Base-by-base conservation (phyloP, 2,797 vertebrate species). In the Halcyon badia region DNA sequence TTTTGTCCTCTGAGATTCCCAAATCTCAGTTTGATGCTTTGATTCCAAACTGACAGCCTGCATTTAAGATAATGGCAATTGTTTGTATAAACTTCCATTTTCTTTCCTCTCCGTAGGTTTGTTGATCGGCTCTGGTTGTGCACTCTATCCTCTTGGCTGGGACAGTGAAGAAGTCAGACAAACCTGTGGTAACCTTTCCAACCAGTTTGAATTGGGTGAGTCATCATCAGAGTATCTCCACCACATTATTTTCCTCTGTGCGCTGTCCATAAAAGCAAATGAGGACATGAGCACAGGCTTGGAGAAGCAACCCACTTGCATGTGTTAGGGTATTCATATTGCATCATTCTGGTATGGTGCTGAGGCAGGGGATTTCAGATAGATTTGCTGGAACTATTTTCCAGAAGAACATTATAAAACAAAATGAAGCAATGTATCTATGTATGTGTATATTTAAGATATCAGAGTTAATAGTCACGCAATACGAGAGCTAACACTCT, bases 131-230 rank as follows among this genome's bases (percentile, higher is more conserved):
- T 99, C 99, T 12, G 99, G 99, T 83, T 99, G 99, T 66, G 99
- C 99, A 8, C 99, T 99, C 87, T 99, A 99, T 93, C 99, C 99
- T 11, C 96, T 99, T 98, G 99, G 99, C 92, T 99, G 99, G 99
- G 99, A 99, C 98, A 99, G 99, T 52, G 99, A 99, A 97, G 99
- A 99, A 96, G 99, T 99, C 64, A 98, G 98, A 82, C 99, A 99
- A 98, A 99, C 99, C 65, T 99, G 99, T 98, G 99, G 98, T 95
- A 99, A 99, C 98, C 97, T 98, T 97, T 99, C 99, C 16, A 98
- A 98, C 96, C 99, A 99, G 97, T 99, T 99, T 97, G 98, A 99
- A 92, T 95, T 99, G 89, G 99, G 99, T 99, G 98, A 98, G 98
- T 96, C 37, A 65, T 31, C 68, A 33, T 28, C 42, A 48, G 6